Base-by-base conservation (phyloP, 2,888 invertebrate genomes). In the Megastigmus dorsalis region DNA sequence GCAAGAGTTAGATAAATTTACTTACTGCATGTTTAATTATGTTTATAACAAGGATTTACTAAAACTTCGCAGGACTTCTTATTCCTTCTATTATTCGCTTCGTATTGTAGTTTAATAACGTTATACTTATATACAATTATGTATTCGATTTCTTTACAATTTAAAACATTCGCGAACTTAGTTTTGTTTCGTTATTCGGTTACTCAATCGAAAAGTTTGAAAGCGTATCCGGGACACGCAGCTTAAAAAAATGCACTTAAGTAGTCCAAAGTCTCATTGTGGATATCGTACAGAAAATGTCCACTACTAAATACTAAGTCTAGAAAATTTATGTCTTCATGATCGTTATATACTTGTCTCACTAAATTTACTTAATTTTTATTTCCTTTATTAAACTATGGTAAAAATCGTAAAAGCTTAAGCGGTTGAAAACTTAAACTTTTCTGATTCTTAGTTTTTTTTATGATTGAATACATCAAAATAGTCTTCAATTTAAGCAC, bases 301-400 rank as follows among this genome's bases (percentile, higher is more conserved):
- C 50, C 75, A 75, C 75, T 62, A 50, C 71, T 75, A 75, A 67
- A 69, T 65, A 59, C 30, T 74, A 9, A 43, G 33, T 55, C 9
- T 13, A 54, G 1, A 13, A 38, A 41, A 57, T 55, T 5, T 54
- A 18, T 28, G 20, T 13, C n/a, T n/a, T 41, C 13, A 41, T 23
- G n/a, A 41, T 26, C 36, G n/a, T 7, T 38, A 13, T 26, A 26
- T 0, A 1, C n/a, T n/a, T n/a, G n/a, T n/a, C n/a, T 41, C n/a
- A 55, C 9, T 57, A 41, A 59, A 43, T 43, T 7, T 41, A 15
- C 26, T 41, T 26, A 28, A 2, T 15, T 13, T 18, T 52, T 26
- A 23, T 57, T 20, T 15, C 36, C 45, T 43, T 13, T 6, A 18
- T n/a, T 38, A 5, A 18, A 30, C 45, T 45, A 20, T 38, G 30